These are phyloP conservation scores for Coluber constrictor DNA, from an alignment of 2,797 vertebrate species.

Conservation along the genomic window DNA sequence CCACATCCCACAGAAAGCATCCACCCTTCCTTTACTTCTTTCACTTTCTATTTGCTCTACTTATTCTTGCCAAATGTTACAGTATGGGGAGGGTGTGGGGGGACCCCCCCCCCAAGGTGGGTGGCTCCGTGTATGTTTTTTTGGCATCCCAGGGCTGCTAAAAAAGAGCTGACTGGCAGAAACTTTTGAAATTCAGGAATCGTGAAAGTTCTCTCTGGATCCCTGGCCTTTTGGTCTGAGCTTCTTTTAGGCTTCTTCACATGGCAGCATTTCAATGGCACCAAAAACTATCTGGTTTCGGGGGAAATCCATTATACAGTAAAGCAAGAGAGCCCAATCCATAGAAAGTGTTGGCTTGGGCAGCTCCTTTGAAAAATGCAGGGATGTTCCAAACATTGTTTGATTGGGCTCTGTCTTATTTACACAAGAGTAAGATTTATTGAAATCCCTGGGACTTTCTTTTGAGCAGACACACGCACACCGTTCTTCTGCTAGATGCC, in stretches of 20 bases:
- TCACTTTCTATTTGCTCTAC: slow-evolving; percentile 4
- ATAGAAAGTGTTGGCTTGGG: neutral
- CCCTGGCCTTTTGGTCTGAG: neutral
- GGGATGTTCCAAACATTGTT: neutral
- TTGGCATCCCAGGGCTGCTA: neutral
- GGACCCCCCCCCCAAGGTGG: too few species aligned
- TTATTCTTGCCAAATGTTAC: neutral
- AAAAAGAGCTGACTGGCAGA: neutral
- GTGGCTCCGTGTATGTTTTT: neutral
- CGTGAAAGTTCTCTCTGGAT: neutral
- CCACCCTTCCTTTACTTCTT: neutral
- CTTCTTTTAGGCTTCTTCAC: neutral
- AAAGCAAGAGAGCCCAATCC: neutral
- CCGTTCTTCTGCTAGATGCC: neutral
- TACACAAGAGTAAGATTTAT: neutral
- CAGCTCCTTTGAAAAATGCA: neutral
- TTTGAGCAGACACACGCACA: neutral
- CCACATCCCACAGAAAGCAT: neutral
- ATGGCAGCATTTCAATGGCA: neutral
- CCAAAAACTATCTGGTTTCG: neutral
- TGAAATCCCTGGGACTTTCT: neutral
- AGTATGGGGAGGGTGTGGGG: fast-evolving
- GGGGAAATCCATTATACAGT: neutral
- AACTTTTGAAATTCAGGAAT: neutral
- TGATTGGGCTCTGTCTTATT: neutral